Conservation (phyloP, 2,797 vertebrate species). For the Helarctos malayanus region DNA sequence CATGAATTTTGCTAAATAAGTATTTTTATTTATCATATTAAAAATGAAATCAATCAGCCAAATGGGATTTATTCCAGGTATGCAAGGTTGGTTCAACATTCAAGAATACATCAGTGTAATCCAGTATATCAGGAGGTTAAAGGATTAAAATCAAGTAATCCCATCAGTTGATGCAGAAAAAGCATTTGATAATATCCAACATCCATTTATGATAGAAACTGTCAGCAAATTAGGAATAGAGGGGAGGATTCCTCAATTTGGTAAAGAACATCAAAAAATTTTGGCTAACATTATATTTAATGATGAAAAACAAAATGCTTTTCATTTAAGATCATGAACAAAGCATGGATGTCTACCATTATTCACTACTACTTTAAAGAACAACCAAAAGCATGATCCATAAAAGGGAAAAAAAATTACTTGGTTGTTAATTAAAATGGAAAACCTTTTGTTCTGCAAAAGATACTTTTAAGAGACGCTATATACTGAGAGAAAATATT, state of each 20-base stretch:
- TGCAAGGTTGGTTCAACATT: not conserved
- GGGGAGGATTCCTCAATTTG: not conserved
- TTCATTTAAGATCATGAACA: not conserved
- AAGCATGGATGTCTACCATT: not conserved
- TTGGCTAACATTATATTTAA: not conserved
- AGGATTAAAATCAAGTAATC: not conserved
- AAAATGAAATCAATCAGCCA: not conserved
- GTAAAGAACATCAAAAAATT: not conserved
- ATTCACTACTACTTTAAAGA: not conserved
- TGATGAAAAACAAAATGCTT: not conserved
- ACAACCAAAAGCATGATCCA: not conserved
- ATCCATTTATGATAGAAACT: not conserved
- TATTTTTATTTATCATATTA: not conserved
- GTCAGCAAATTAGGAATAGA: not conserved
- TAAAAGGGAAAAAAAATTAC: not conserved
- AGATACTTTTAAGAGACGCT: not conserved
- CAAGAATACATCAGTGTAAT: not conserved
- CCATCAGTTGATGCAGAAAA: not conserved
- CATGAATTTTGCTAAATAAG: conserved; percentile 35
- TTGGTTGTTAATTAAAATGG: not conserved
- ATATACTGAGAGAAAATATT: not conserved
- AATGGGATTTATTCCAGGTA: not conserved
- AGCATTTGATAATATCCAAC: not conserved
- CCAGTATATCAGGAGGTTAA: not conserved
- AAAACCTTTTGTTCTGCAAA: not conserved